Conservation (phyloP, 92 coral and sea anemone genomes). For the Epizoanthus rinbou region DNA sequence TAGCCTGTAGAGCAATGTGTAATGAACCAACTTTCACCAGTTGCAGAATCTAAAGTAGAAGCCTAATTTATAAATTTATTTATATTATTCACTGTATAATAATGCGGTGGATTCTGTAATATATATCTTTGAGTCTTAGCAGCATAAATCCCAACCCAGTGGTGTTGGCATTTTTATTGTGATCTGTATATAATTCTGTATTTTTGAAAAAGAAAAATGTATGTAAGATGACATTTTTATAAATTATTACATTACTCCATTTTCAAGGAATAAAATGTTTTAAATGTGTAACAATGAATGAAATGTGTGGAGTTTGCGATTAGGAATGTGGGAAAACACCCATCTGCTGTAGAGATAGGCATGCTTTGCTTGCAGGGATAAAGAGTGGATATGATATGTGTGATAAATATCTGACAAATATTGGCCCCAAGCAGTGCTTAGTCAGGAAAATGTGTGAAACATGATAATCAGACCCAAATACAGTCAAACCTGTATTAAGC, state of each 20-base stretch:
- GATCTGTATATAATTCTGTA: constrained; percentile 95
- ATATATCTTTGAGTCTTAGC: constrained; percentile 46
- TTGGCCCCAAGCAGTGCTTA: too few relatives aligned
- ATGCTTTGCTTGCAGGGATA: too few relatives aligned
- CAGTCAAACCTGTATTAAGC: too few relatives aligned
- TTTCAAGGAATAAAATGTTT: constrained; percentile 74
- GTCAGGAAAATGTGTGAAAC: too few relatives aligned
- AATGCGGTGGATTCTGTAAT: constrained; percentile 35
- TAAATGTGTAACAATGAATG: constrained; percentile 44
- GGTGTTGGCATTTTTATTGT: constrained; percentile 91
- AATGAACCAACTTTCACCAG: constrained; percentile 9
- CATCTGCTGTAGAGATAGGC: too few relatives aligned
- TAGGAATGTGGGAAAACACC: neutral
- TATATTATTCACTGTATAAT: constrained; percentile 36
- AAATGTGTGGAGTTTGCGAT: constrained; percentile 7
- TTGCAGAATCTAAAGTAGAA: constrained; percentile 36
- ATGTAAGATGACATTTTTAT: constrained; percentile 89
- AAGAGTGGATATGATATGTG: too few relatives aligned
- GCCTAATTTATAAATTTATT: constrained; percentile 41
- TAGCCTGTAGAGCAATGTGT: constrained; percentile 14
- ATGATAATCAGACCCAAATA: too few relatives aligned
- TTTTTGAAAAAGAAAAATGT: constrained; percentile 86
- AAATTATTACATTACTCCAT: constrained; percentile 84
- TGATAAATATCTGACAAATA: too few relatives aligned
- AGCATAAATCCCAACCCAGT: constrained; percentile 20